Evolutionary conservation across 2,797 vertebrate genomes (phyloP), one percentile per base, ranked within the genome.

Genomic region (Chelon labrosus): DNA sequence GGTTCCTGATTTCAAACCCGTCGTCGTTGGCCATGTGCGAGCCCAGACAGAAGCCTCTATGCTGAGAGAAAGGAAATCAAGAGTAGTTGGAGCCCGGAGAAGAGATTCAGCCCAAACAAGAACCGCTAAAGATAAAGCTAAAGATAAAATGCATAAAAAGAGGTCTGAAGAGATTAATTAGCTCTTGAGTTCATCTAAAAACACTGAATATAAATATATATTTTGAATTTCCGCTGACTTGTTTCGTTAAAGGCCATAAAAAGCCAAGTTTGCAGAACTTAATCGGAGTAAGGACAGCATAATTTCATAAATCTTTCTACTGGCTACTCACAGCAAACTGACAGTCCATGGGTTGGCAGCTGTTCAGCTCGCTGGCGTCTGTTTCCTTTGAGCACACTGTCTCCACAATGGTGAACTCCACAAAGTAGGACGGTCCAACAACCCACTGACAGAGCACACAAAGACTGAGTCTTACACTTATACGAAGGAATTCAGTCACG

Each of bases 331-430:
- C 93, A 65, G 92, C 88, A 75, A 91, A 90, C 77, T 78, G 82
- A 50, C 84, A 90, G 79, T 89, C 70, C 89, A 90, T 93, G 0
- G 60, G 76, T 16, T 50, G 44, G 55, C 92, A 94, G 62, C 65
- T 17, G 17, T 70, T 59, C 9, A 86, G 64, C 1, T 90, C 88
- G 12, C 4, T 50, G 42, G 50, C 31, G 3, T 82, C 66, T 0
- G 73, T 70, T 44, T 58, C 68, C 73, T 85, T 93, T 42, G 79
- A 80, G 77, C 93, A 94, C 41, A 80, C 82, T 0, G 90, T 93
- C 82, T 94, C 91, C 74, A 92, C 67, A 19, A 94, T 91, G 41
- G 82, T 92, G 87, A 93, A 94, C 71, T 92, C 92, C 75, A 94
- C 92, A 72, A 91, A 89, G 67, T 92, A 92, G 38, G 85, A 61